Base-by-base conservation (phyloP, 2,113 vertebrate genomes). In the Todiramphus saurophagus region DNA sequence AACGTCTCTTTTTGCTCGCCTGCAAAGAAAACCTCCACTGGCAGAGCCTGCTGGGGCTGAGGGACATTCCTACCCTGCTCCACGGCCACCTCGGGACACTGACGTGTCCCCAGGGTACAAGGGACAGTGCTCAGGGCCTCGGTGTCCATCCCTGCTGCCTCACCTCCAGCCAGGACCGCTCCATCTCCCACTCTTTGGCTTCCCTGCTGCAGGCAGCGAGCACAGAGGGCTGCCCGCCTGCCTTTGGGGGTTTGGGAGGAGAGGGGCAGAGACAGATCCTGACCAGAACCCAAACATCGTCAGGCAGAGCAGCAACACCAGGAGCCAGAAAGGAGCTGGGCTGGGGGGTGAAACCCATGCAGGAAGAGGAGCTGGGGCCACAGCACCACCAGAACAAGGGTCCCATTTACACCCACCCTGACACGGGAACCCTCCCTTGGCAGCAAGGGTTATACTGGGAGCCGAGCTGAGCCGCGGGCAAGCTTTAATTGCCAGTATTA, bases 261-360 rank as follows among this genome's bases (percentile, higher is more conserved):
- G 55, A 56, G 33, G 17, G 17, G 55, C 55, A 31, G 16, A 14
- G 13, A 14, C 51, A 28, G 27, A 53, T 16, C 51, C 51, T 53
- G 51, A 53, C 25, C 51, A 27, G 25, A 53, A 53, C 51, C 27
- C 50, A 51, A 51, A 51, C 50, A 51, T 24, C 4, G 12, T 13
- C 50, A 51, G 50, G 50, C 50, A 51, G 50, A 51, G 50, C 50
- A 23, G 44, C 50, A 23, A 60, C 41, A 33, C 56, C 3, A 18
- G 25, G 59, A 55, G 59, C 41, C 0, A 4, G 41, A 31, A 21
- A 70, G 35, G 44, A 84, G 55, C 59, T 1, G 2, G 70, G 37
- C 10, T 0, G 7, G 7, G 30, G 30, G 16, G 14, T 60, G 37
- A 77, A 93, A 58, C 3, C 4, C 0, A 0, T 0, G 4, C 39